Percentiles rank a stretch among this genome's conserved stretches.
Evolutionary conservation across 2,888 invertebrate genomes (phyloP).

Genomic region (Agrilus mali): DNA sequence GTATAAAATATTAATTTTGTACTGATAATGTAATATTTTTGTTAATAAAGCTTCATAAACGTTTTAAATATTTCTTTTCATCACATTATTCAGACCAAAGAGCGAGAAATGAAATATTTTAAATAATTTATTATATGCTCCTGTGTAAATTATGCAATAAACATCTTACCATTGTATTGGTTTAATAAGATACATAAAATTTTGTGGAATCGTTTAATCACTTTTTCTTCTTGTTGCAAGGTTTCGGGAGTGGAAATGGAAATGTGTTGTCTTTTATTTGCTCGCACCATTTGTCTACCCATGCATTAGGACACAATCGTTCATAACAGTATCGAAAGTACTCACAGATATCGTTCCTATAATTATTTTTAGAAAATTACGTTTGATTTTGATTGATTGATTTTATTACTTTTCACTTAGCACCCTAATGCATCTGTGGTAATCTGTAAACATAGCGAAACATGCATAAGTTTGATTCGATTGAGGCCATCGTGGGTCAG

Average conservation of each 20-base stretch:
- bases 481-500: conserved; percentile 90
- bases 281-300: conserved; percentile 49
- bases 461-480: conserved; percentile 65
- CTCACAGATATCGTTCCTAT: conserved; percentile 31
- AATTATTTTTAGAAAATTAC: too few species aligned
- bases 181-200: too few species aligned
- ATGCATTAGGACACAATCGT: conserved; percentile 46
- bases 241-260: conserved; percentile 30
- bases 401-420: conserved; percentile 8
- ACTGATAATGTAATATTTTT: background rate
- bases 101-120: too few species aligned
- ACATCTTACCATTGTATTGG: too few species aligned
- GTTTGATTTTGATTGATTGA: background rate
- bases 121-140: too few species aligned
- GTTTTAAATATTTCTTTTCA: too few species aligned
- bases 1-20: too few species aligned
- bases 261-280: conserved; percentile 44
- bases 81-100: background rate
- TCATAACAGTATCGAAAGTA: conserved; percentile 48
- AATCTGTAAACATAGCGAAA: conserved; percentile 19
- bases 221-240: conserved; percentile 3
- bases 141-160: too few species aligned
- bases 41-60: background rate
- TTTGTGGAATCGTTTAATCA: too few species aligned
- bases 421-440: conserved; percentile 17